Percentiles rank a stretch among this genome's conserved stretches.
Evolutionary conservation across 2,113 vertebrate genomes (phyloP).

Genomic region (Maccullochella peelii): DNA sequence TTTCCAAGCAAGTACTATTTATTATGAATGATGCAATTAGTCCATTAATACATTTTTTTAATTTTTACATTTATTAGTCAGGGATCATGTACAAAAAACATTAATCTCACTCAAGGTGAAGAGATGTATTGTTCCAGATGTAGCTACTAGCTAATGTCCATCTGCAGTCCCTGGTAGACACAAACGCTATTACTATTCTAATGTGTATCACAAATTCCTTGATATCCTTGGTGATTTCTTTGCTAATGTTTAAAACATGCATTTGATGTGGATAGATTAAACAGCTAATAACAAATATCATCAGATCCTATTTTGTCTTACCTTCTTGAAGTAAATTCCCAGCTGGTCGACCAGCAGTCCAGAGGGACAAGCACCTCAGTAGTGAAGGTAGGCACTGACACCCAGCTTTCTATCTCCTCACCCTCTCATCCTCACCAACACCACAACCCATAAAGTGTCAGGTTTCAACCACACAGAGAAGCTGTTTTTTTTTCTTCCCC

Average conservation of each 20-base stretch:
- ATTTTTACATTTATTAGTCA: no score
- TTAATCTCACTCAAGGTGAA: no score
- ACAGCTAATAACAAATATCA: neutral
- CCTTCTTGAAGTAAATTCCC: conserved; percentile 44
- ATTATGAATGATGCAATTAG: neutral
- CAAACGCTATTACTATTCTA: no score
- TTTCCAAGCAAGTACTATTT: neutral
- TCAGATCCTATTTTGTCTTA: conserved; percentile 15
- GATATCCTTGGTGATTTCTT: neutral
- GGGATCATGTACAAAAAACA: neutral
- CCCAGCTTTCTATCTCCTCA: conserved; percentile 56
- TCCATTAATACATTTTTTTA: neutral
- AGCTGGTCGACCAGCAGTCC: conserved; percentile 1
- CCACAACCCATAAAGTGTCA: conserved; percentile 64
- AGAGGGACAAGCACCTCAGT: conserved; percentile 29
- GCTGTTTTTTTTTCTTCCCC: neutral
- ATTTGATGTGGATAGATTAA: neutral
- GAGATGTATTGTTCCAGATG: no score
- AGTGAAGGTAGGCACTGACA: conserved; percentile 40
- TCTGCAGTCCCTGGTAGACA: no score
- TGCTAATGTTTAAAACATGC: neutral
- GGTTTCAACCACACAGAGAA: conserved; percentile 60
- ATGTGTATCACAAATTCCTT: neutral
- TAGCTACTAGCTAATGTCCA: no score
- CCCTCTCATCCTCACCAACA: conserved; percentile 26